Conservation (phyloP, 2,113 vertebrate genomes). For the Burhinus oedicnemus region DNA sequence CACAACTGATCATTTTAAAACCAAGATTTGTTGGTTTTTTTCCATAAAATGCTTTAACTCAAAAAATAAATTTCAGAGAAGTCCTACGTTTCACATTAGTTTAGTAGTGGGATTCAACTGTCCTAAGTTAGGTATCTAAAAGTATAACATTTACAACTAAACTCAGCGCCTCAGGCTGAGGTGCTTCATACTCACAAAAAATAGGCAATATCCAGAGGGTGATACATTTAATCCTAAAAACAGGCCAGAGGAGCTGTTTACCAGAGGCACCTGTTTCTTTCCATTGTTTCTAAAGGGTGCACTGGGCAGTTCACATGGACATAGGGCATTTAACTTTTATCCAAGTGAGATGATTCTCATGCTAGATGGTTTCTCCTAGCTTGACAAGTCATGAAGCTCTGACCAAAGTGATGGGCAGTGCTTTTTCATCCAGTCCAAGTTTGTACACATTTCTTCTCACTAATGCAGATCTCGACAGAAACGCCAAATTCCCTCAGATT, state of each 20-base stretch:
- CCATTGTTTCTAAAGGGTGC: not conserved
- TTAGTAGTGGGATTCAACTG: not conserved
- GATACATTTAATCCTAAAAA: not conserved
- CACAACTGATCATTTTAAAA: not conserved
- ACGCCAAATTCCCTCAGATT: not conserved
- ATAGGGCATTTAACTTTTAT: not conserved
- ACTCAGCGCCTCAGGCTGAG: not conserved
- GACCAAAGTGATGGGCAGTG: not conserved
- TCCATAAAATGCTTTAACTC: not conserved
- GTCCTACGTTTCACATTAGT: not conserved
- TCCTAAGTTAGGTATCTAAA: not conserved
- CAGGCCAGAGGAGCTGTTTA: not conserved
- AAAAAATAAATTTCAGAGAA: not conserved
- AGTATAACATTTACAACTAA: not conserved
- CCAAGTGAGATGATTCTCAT: not conserved
- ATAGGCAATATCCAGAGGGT: not conserved
- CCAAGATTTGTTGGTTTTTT: not conserved
- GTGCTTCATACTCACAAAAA: not conserved
- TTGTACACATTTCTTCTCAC: not conserved
- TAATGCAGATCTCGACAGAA: not conserved
- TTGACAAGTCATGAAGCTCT: not conserved
- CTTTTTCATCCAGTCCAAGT: not conserved
- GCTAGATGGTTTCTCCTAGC: not conserved
- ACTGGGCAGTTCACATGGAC: not conserved
- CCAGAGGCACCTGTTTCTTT: not conserved